Evolutionary conservation across 1,140 invertebrate species (phyloP).

Genomic region (Saccostrea echinata): DNA sequence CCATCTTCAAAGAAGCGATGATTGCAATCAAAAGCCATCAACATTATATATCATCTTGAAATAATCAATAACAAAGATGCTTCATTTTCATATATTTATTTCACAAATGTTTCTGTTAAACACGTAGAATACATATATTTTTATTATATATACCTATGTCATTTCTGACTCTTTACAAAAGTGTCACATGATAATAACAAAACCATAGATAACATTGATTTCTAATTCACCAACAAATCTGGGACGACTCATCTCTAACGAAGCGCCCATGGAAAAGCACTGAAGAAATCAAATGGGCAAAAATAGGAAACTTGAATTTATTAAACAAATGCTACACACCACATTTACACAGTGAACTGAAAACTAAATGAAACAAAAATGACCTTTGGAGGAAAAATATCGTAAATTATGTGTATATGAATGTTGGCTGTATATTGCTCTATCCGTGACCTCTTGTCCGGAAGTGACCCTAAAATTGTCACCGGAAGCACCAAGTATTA

Average conservation of each 20-base stretch:
- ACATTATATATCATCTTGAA: neutral
- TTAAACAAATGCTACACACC: neutral
- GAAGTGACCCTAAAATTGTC: conserved; percentile 23
- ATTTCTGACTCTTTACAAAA: conserved; percentile 34
- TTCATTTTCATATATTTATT: conserved; percentile 22
- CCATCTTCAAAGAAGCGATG: too few relatives aligned
- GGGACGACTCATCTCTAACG: conserved; percentile 11
- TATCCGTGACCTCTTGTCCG: conserved; percentile 11
- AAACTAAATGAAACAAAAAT: neutral
- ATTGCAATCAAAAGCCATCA: neutral
- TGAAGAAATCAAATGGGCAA: neutral
- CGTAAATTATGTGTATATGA: neutral
- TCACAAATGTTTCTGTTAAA: conserved; percentile 36
- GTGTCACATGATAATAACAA: conserved; percentile 31
- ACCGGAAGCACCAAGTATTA: conserved; percentile 29
- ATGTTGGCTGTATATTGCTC: conserved; percentile 25
- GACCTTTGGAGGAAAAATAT: neutral
- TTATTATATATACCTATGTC: conserved; percentile 27
- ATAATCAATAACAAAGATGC: neutral
- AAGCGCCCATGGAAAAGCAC: conserved; percentile 15
- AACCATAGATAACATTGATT: conserved; percentile 23
- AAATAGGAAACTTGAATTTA: neutral
- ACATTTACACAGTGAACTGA: neutral
- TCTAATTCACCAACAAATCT: conserved; percentile 30
- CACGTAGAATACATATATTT: conserved; percentile 25